phyloP scores from a whole-genome alignment of 2,888 invertebrate species.

The Parascotia fuliginaria region DNA sequence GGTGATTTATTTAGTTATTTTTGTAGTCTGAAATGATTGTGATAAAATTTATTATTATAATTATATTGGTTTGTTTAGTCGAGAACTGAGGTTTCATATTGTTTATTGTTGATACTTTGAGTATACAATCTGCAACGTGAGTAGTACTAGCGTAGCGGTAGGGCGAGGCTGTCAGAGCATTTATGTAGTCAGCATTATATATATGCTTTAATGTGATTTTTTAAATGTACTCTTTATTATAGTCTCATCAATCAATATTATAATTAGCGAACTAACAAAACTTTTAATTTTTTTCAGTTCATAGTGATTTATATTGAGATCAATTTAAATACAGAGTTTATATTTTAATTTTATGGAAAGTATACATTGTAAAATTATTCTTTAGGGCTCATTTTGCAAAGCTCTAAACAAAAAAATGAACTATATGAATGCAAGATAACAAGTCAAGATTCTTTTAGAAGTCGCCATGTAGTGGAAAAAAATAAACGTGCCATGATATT shows the following conservation, averaged over 20 bases:
- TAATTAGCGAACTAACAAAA: conserved; percentile 85
- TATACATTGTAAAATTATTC: conserved; percentile 83
- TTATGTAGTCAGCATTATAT: conserved; percentile 86
- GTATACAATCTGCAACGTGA: conserved; percentile 56
- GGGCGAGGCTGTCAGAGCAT: conserved; percentile 78
- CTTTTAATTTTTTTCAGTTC: conserved; percentile 80
- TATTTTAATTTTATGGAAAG: conserved; percentile 81
- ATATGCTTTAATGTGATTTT: conserved; percentile 87
- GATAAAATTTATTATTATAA: conserved; percentile 73
- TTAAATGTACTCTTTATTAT: conserved; percentile 86
- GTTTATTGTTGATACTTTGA: conserved; percentile 77
- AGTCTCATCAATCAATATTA: conserved; percentile 83
- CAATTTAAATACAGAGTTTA: conserved; percentile 85
- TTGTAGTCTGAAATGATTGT: conserved; percentile 82
- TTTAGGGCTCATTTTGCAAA: conserved; percentile 77
- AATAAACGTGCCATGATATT: conserved; percentile 87
- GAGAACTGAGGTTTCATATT: conserved; percentile 64
- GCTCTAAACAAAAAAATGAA: conserved; percentile 79
- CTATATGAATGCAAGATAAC: conserved; percentile 84
- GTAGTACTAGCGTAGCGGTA: conserved; percentile 34
- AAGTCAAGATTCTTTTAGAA: conserved; percentile 86
- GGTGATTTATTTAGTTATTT: conserved; percentile 67
- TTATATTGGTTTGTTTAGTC: conserved; percentile 72
- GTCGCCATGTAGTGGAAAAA: conserved; percentile 87
- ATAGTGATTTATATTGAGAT: conserved; percentile 84